Evolutionary conservation across 2,797 vertebrate genomes (phyloP).

Genomic region (Dryobates pubescens): DNA sequence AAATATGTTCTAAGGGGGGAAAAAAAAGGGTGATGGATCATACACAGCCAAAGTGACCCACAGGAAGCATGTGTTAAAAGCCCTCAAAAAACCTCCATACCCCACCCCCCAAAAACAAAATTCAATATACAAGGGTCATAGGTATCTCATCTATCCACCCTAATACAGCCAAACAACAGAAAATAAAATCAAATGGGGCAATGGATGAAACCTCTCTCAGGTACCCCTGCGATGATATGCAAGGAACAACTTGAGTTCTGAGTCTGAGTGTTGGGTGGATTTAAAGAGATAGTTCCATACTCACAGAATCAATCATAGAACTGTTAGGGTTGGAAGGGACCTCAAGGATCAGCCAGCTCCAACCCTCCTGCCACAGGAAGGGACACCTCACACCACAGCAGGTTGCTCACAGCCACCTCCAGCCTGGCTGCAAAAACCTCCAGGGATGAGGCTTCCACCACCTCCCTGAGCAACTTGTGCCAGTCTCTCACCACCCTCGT

Average conservation of each 20-base stretch:
- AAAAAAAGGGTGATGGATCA: background rate
- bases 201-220: background rate
- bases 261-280: background rate
- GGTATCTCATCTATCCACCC: background rate
- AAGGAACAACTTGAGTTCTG: background rate
- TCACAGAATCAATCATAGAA: too few relatives aligned
- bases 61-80: background rate
- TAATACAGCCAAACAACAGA: background rate
- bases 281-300: background rate
- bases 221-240: background rate
- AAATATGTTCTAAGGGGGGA: conserved; percentile 38
- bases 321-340: too few relatives aligned
- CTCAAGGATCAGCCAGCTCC: too few relatives aligned
- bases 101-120: background rate
- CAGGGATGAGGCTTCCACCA: too few relatives aligned
- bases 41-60: background rate
- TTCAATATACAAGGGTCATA: background rate
- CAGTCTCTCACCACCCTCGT: too few relatives aligned
- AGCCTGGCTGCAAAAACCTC: too few relatives aligned
- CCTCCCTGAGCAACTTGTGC: too few relatives aligned
- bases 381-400: too few relatives aligned
- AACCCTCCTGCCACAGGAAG: too few relatives aligned
- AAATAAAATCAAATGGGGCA: background rate
- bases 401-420: too few relatives aligned
- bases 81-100: background rate